Conservation (phyloP, 2,888 invertebrate species). For the Sepioteuthis lessoniana region DNA sequence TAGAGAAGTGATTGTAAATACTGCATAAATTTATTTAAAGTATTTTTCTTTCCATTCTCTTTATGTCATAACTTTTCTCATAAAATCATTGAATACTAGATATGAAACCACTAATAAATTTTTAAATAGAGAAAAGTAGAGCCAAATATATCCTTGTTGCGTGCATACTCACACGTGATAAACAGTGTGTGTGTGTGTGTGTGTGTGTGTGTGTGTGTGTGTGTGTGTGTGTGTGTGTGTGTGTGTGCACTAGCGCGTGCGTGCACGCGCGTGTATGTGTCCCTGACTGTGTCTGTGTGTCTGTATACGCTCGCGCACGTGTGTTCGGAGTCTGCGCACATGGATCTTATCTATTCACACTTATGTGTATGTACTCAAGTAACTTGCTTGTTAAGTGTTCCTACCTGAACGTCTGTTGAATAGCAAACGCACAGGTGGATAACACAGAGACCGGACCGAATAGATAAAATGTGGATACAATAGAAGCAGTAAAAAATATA, state of each 20-base stretch:
- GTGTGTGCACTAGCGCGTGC: neutral
- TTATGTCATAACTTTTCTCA: too few relatives aligned
- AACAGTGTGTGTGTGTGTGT: neutral
- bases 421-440: neutral
- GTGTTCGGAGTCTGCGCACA: constrained; percentile 23
- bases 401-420: constrained; percentile 21
- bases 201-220: neutral
- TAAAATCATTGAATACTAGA: too few relatives aligned
- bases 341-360: neutral
- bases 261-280: neutral
- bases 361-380: neutral
- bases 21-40: too few relatives aligned
- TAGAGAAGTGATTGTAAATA: too few relatives aligned
- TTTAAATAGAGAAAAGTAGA: neutral
- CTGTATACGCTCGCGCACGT: neutral
- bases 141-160: neutral
- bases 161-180: neutral
- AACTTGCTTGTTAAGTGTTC: neutral
- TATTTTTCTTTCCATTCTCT: too few relatives aligned
- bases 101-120: too few relatives aligned
- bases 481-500: neutral
- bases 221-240: neutral
- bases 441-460: neutral
- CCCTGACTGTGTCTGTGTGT: neutral
- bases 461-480: neutral